Evolutionary conservation across 1,140 invertebrate genomes (phyloP).

Genomic region (Holotrichia oblita): DNA sequence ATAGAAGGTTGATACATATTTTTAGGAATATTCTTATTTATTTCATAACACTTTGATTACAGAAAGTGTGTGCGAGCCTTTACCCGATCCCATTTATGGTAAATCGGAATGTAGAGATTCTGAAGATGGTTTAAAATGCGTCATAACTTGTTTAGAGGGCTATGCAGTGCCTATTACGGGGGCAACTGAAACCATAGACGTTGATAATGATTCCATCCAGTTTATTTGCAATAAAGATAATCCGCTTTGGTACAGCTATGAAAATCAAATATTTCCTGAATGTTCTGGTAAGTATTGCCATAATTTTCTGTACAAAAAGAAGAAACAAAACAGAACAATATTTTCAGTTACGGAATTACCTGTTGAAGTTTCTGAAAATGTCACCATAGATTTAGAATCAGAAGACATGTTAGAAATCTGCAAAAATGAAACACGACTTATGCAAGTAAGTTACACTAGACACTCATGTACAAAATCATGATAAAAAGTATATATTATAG

Average conservation of each 20-base stretch:
- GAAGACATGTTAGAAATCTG: constrained; percentile 46
- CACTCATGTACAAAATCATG: neutral
- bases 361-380: constrained; percentile 49
- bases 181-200: constrained; percentile 54
- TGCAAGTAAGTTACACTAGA: constrained; percentile 10
- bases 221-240: constrained; percentile 55
- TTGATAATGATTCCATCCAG: constrained; percentile 48
- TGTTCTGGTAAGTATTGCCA: constrained; percentile 68
- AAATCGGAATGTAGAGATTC: constrained; percentile 64
- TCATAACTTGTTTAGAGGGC: constrained; percentile 68
- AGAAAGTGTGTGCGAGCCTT: constrained; percentile 61
- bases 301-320: neutral
- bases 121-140: constrained; percentile 65
- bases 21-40: neutral
- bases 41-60: neutral
- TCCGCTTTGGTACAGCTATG: constrained; percentile 57
- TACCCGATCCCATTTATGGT: constrained; percentile 68
- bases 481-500: constrained; percentile 15
- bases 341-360: constrained; percentile 52
- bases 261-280: constrained; percentile 62
- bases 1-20: constrained; percentile 66
- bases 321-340: neutral
- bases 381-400: constrained; percentile 48
- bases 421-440: constrained; percentile 35
- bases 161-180: constrained; percentile 65